Conservation (phyloP, 2,888 invertebrate species). For the Hedya salicella region DNA sequence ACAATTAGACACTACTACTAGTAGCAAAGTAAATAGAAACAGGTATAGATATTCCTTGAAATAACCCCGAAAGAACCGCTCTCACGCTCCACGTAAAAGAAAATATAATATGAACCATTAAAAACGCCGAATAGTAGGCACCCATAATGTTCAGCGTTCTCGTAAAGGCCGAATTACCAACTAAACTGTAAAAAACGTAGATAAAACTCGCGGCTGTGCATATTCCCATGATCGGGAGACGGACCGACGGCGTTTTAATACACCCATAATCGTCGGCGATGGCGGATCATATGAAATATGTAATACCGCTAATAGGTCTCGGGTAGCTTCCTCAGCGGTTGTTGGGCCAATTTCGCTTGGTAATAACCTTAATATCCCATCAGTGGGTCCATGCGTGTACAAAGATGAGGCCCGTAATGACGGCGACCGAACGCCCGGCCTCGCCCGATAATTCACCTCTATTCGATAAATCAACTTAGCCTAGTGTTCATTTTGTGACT, state of each 20-base stretch:
- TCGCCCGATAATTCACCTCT: conserved; percentile 64
- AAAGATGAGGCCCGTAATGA: conserved; percentile 76
- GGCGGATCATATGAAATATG: conserved; percentile 81
- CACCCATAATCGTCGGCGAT: conserved; percentile 79
- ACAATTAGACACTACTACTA: too few relatives aligned
- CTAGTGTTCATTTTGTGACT: conserved; percentile 47
- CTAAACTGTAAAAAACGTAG: conserved; percentile 81
- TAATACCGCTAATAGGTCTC: conserved; percentile 81
- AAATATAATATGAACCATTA: conserved; percentile 60
- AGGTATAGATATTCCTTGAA: conserved; percentile 2
- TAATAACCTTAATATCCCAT: conserved; percentile 83
- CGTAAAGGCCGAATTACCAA: conserved; percentile 78
- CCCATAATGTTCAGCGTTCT: conserved; percentile 72
- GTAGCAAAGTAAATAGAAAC: too few relatives aligned
- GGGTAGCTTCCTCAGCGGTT: conserved; percentile 84
- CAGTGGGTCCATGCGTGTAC: conserved; percentile 77
- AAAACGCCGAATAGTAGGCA: conserved; percentile 59
- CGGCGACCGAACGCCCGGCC: conserved; percentile 59
- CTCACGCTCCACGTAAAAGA: conserved; percentile 65
- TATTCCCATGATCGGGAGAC: conserved; percentile 80
- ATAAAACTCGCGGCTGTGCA: conserved; percentile 69
- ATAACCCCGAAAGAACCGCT: conserved; percentile 46
- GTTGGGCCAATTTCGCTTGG: conserved; percentile 79
- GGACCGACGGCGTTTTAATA: conserved; percentile 78
- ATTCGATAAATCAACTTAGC: conserved; percentile 63